These are phyloP conservation scores for Columbina picui DNA, from an alignment of 2,113 vertebrate genomes.

Conservation along the genomic window DNA sequence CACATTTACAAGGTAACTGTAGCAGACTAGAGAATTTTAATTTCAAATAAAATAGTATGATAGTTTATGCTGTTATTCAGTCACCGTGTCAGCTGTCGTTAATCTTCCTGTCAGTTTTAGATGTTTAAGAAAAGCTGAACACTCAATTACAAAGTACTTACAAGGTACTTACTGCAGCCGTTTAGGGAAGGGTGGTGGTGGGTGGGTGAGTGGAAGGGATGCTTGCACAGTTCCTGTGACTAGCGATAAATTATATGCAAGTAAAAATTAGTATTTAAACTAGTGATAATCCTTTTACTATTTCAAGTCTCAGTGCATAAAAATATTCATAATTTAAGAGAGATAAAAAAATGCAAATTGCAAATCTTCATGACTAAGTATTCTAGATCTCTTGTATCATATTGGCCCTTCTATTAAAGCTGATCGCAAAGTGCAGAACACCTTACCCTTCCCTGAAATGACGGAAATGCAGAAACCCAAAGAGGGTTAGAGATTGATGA, in stretches of 20 bases:
- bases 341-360: neutral
- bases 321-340: neutral
- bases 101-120: slow-evolving; percentile 75
- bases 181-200: neutral
- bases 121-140: slow-evolving; percentile 57
- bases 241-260: neutral
- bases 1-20: neutral
- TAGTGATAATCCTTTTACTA: neutral
- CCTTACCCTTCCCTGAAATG: neutral
- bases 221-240: neutral
- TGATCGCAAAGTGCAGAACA: neutral
- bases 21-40: neutral
- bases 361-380: neutral
- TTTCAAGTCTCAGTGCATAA: neutral
- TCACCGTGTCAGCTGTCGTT: slow-evolving; percentile 65
- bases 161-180: slow-evolving; percentile 60
- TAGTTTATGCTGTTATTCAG: slow-evolving; percentile 65
- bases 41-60: slow-evolving; percentile 35
- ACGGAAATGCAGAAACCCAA: neutral
- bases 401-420: neutral
- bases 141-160: slow-evolving; percentile 72
- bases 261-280: neutral
- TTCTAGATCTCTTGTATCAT: neutral
- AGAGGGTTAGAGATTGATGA: slow-evolving; percentile 26
- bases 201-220: neutral